Percentiles rank a stretch among this genome's conserved stretches.
phyloP scores from a whole-genome alignment of 35 echinoderm and acorn worm genomes.

The Anneissia japonica region DNA sequence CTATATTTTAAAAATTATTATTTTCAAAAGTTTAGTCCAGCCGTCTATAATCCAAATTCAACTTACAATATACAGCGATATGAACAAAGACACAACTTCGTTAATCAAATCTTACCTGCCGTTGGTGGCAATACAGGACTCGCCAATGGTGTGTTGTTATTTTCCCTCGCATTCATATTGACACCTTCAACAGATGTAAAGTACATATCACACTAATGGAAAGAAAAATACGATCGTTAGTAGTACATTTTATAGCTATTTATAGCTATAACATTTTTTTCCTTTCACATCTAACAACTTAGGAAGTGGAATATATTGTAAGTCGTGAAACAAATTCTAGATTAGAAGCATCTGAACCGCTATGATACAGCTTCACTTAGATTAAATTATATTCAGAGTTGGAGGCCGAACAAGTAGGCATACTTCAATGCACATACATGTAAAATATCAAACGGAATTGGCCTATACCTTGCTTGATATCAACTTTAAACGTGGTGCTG shows the following conservation, averaged over 20 bases:
- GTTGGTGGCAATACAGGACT: constrained; percentile 63
- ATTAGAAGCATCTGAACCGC: neutral
- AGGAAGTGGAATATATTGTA: neutral
- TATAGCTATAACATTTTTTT: neutral
- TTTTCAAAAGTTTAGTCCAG: neutral
- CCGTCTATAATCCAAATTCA: neutral
- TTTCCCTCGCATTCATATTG: constrained; percentile 61
- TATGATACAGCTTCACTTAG: neutral
- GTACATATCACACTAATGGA: constrained; percentile 70
- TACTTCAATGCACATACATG: neutral
- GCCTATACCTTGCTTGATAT: constrained; percentile 73
- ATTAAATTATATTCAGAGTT: neutral
- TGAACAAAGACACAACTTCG: neutral
- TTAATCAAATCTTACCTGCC: no score
- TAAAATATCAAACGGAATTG: neutral
- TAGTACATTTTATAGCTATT: neutral
- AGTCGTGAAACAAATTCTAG: neutral
- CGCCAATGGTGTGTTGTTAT: constrained; percentile 54
- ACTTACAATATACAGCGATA: neutral
- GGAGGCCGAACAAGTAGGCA: neutral
- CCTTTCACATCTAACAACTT: neutral
- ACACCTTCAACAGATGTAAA: constrained; percentile 60
- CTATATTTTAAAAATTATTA: neutral
- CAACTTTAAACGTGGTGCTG: constrained; percentile 72
- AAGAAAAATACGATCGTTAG: neutral